A percentile compares a stretch with the other conserved stretches of the same genome.
Conservation (phyloP, 2,888 invertebrate genomes). For the Frankliniella fusca region DNA sequence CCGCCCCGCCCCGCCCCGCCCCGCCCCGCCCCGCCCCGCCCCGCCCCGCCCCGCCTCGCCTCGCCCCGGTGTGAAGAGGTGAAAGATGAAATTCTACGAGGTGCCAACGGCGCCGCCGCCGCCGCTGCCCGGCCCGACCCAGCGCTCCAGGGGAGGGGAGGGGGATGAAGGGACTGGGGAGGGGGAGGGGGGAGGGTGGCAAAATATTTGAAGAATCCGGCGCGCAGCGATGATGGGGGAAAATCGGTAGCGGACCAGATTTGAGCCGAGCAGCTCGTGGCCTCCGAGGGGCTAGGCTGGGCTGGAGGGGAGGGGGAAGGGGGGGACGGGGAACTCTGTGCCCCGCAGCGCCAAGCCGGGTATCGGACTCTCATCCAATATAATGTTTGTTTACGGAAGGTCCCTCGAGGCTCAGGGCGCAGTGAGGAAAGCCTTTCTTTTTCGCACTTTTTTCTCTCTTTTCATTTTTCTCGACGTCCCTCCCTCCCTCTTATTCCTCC, state of each 20-base stretch:
- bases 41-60: neutral
- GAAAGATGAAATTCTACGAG: neutral
- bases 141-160: neutral
- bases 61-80: neutral
- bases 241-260: slow-evolving; percentile 38
- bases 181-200: neutral
- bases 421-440: too few relatives aligned
- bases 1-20: neutral
- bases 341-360: neutral
- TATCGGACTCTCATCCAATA: neutral
- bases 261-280: slow-evolving; percentile 35
- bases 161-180: neutral
- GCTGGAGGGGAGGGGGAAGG: slow-evolving; percentile 33
- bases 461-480: too few relatives aligned
- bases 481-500: too few relatives aligned
- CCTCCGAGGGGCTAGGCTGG: slow-evolving; percentile 1
- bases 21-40: neutral
- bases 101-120: neutral
- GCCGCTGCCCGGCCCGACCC: neutral
- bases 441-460: too few relatives aligned
- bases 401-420: neutral
- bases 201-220: slow-evolving; percentile 26
- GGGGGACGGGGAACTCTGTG: slow-evolving; percentile 33
- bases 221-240: neutral
- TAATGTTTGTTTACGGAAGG: slow-evolving; percentile 19